Evolutionary conservation across 2,888 invertebrate genomes (phyloP).

Genomic region (Drosophila lacicola): DNA sequence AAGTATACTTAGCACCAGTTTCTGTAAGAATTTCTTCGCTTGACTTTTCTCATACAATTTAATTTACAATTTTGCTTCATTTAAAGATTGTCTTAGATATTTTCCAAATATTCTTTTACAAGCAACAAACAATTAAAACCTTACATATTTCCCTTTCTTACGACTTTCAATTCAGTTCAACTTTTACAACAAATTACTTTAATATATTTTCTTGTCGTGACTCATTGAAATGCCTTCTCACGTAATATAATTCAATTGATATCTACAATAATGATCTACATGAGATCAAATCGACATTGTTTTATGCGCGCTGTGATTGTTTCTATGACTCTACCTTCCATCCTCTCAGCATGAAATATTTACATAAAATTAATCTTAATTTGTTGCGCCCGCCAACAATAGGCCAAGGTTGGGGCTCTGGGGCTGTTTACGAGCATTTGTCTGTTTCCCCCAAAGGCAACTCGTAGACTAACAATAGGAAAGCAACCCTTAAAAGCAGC

Average conservation of each 20-base stretch:
- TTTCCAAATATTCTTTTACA: no score
- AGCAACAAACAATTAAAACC: not conserved
- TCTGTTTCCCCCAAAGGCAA: constrained; percentile 13
- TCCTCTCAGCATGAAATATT: constrained; percentile 55
- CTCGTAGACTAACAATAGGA: constrained; percentile 33
- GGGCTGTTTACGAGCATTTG: constrained; percentile 33
- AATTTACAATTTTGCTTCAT: no score
- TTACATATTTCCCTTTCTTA: not conserved
- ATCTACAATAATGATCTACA: constrained; percentile 41
- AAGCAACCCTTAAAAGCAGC: constrained; percentile 53
- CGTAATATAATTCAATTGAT: constrained; percentile 54
- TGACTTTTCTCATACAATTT: no score
- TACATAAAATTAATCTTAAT: constrained; percentile 69
- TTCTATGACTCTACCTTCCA: constrained; percentile 12
- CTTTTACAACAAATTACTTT: not conserved
- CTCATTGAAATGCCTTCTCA: constrained; percentile 42
- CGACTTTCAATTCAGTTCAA: not conserved
- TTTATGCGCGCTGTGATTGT: constrained; percentile 48
- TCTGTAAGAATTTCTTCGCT: no score
- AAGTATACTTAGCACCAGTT: not conserved
- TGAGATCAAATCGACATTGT: constrained; percentile 50
- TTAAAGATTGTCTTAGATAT: no score
- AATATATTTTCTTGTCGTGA: constrained; percentile 5
- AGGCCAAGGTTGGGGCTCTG: constrained; percentile 3
- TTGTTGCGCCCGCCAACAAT: constrained; percentile 44